Percentiles rank a stretch among this genome's conserved stretches.
Conservation (phyloP, 30 jellyfish, hydroid and myxozoan species). For the Hydractinia echinata region DNA sequence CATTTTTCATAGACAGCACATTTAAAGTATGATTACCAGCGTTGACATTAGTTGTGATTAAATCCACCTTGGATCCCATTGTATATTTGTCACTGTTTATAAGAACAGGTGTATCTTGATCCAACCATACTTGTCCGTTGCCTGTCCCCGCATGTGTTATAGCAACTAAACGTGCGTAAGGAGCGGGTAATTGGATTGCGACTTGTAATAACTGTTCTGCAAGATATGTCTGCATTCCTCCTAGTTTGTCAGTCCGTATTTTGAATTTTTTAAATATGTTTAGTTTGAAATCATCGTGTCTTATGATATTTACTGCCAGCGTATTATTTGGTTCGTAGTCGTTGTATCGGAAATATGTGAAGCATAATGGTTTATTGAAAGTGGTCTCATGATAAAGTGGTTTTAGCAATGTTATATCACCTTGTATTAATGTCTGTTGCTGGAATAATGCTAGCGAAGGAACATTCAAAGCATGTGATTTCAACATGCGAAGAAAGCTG, state of each 20-base stretch:
- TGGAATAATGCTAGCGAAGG: conserved; percentile 45
- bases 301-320: conserved; percentile 53
- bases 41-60: conserved; percentile 69
- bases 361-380: conserved; percentile 64
- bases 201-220: conserved; percentile 88
- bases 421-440: conserved; percentile 22
- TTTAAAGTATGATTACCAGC: conserved; percentile 75
- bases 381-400: conserved; percentile 68
- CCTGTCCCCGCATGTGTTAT: conserved; percentile 87
- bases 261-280: conserved; percentile 76
- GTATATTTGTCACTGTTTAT: conserved; percentile 75
- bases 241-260: conserved; percentile 74
- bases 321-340: conserved; percentile 81
- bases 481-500: conserved; percentile 69
- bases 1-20: conserved; percentile 65
- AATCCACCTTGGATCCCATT: conserved; percentile 89
- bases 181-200: conserved; percentile 49
- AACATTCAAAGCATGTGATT: conserved; percentile 65
- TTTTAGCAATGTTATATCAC: conserved; percentile 49
- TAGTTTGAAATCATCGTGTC: conserved; percentile 69
- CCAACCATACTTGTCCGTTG: conserved; percentile 87
- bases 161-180: conserved; percentile 70
- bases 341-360: conserved; percentile 64
- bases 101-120: conserved; percentile 74
- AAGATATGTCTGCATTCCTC: conserved; percentile 89